Percentiles rank a stretch among this genome's conserved stretches.
Conservation (phyloP, 92 coral and sea anemone genomes). For the Bergia puertoricense region DNA sequence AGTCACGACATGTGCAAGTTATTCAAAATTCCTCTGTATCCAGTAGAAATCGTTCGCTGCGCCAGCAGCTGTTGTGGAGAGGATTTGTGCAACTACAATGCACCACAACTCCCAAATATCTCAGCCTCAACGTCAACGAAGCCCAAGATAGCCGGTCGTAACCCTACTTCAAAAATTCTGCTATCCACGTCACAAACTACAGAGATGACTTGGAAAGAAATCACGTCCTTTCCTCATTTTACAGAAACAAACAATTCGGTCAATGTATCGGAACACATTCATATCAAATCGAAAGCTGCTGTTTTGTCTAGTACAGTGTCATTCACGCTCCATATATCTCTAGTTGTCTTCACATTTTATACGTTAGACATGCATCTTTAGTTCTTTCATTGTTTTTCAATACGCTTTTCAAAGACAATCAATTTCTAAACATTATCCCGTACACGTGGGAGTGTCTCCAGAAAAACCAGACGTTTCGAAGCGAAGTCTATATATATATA, state of each 20-base stretch:
- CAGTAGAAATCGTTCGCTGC: slow-evolving; percentile 9
- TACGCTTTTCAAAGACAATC: too few species aligned
- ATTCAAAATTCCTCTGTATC: background rate
- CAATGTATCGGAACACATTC: background rate
- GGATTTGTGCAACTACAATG: slow-evolving; percentile 7
- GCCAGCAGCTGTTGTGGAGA: slow-evolving; percentile 3
- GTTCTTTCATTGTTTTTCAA: too few species aligned
- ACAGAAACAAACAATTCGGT: background rate
- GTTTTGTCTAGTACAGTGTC: background rate
- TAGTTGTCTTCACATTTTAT: too few species aligned
- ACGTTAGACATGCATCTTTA: too few species aligned
- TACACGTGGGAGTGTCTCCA: too few species aligned
- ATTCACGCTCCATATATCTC: background rate
- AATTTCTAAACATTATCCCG: too few species aligned
- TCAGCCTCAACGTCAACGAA: background rate
- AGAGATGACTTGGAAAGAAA: background rate
- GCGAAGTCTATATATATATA: too few species aligned
- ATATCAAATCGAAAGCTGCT: background rate
- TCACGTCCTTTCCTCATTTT: background rate
- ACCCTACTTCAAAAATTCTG: background rate
- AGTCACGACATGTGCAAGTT: background rate
- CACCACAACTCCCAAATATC: background rate
- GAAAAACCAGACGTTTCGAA: too few species aligned
- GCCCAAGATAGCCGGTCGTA: background rate
- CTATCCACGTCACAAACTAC: background rate